Percentiles rank a stretch among this genome's conserved stretches.
These are phyloP conservation scores for Eurytoma adleriae DNA, from an alignment of 2,888 invertebrate species.

Conservation along the genomic window DNA sequence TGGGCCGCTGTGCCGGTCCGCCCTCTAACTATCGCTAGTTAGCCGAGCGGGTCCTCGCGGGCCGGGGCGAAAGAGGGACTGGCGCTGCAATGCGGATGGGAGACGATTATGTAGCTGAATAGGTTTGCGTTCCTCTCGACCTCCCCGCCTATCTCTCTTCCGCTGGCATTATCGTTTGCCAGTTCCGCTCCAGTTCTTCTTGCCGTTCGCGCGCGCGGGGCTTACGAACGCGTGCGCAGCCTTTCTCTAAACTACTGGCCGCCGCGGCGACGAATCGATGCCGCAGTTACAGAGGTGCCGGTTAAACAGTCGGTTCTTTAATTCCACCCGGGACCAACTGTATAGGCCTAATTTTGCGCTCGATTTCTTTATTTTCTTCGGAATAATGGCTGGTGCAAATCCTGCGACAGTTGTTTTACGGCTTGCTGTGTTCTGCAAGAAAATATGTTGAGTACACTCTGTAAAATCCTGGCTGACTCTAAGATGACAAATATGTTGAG, in stretches of 20 bases:
- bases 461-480: no score
- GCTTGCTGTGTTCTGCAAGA: no score
- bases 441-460: no score
- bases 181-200: conserved; percentile 41
- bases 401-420: no score
- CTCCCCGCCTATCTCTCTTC: conserved; percentile 15
- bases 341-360: no score
- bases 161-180: conserved; percentile 37
- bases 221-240: no score
- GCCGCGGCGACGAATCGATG: neutral
- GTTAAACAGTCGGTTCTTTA: no score
- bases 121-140: conserved; percentile 21
- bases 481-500: no score
- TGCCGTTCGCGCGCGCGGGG: neutral
- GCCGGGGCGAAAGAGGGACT: conserved; percentile 24
- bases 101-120: conserved; percentile 49
- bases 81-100: conserved; percentile 54
- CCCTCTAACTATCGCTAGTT: conserved; percentile 58
- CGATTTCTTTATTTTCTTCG: no score
- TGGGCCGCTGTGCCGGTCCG: neutral
- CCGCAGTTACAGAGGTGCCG: neutral
- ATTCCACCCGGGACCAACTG: no score
- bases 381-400: no score
- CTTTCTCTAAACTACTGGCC: neutral
- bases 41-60: neutral